These are phyloP conservation scores for Narcine bancroftii DNA, from an alignment of 2,113 vertebrate species.

Conservation along the genomic window DNA sequence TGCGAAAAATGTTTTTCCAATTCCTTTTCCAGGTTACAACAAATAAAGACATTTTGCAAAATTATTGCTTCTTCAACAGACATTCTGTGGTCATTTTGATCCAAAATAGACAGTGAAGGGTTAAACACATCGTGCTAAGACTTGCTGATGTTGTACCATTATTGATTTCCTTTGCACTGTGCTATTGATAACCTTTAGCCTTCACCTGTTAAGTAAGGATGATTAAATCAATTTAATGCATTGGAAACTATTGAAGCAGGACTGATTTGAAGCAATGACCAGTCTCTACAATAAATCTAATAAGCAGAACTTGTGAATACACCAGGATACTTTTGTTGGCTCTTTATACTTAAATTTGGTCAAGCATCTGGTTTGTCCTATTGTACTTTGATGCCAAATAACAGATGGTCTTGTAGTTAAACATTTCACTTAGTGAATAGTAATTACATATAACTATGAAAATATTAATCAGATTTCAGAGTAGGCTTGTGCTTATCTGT, in stretches of 20 bases:
- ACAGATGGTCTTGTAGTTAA: background rate
- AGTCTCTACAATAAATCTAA: background rate
- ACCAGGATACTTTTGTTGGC: background rate
- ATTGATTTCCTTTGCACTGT: background rate
- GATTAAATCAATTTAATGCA: background rate
- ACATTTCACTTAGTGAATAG: background rate
- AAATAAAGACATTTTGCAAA: background rate
- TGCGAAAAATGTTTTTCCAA: no score
- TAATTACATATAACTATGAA: background rate
- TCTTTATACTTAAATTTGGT: background rate
- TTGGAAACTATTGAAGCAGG: background rate
- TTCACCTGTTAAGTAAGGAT: background rate
- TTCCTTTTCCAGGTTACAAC: no score
- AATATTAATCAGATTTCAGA: background rate
- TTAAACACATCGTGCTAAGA: background rate
- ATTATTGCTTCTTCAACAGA: background rate
- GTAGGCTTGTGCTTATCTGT: background rate
- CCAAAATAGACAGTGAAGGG: background rate
- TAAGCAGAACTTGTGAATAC: background rate
- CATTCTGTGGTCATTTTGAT: background rate
- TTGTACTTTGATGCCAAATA: background rate
- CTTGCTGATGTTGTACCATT: background rate
- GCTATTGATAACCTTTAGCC: background rate
- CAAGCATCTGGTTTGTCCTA: background rate
- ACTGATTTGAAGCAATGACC: background rate